Base-by-base conservation (phyloP, 2,888 invertebrate genomes). In the Diarsia brunnea region DNA sequence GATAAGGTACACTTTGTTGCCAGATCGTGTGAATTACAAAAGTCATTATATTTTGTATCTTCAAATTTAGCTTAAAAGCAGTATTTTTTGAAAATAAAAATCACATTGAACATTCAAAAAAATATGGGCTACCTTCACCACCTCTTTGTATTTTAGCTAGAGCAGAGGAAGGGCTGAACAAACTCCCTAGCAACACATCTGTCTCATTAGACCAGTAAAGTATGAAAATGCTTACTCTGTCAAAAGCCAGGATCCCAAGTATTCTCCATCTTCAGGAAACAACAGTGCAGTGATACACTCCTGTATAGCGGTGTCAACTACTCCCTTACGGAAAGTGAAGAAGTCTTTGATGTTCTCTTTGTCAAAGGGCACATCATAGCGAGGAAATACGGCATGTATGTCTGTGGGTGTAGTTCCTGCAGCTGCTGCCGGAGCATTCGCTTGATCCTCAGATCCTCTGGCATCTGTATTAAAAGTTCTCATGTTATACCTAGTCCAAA, bases 201-300 rank as follows among this genome's bases (percentile, higher is more conserved):
- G 14, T 43, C 2, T 63, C 14, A 14, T 8, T n/a, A 38, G 14
- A 8, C 21, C 21, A 61, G 60, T 63, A 43, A n/a, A 38, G 8
- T 19, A n/a, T 74, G 12, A n/a, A 2, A 19, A 45, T 55, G 14
- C 97, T 94, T 96, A 98, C 98, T 98, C 98, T 47, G 98, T 98
- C 51, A 98, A 94, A 73, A 98, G 95, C 98, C 98, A 98, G 60
- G 97, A 97, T 58, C 98, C 98, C 75, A 98, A 92, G 70, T 98
- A 94, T 82, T 97, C 97, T 47, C 98, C 98, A 93, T 98, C 98
- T 79, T 97, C 97, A 68, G 97, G 97, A 76, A 97, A 97, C 76
- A 98, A 91, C 58, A 98, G 92, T 24, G 95, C 97, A 1, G 97
- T 97, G 66, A 97, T 97, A 89, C 98, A 98, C 88, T 98, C 98